These are phyloP conservation scores for Megaustenia siamemsis DNA, from an alignment of 2,888 invertebrate species.

Conservation along the genomic window DNA sequence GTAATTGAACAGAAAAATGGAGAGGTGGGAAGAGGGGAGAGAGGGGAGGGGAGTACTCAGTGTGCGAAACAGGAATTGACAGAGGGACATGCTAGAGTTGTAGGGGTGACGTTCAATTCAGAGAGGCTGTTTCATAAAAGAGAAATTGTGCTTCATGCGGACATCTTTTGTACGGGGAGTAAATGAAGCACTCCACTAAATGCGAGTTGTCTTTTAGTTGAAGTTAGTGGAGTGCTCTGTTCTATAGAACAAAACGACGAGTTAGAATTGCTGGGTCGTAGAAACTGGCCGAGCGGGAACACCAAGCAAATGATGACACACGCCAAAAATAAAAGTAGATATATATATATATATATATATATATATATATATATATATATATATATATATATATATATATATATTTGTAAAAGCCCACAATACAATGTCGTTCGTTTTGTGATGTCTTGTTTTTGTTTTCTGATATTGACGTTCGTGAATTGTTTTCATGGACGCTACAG, in stretches of 20 bases:
- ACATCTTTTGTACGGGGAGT: constrained; percentile 18
- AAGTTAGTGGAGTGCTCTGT: background rate
- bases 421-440: background rate
- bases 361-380: background rate
- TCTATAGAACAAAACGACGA: background rate
- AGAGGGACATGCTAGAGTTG: background rate
- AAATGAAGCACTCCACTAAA: constrained; percentile 46
- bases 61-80: constrained; percentile 2
- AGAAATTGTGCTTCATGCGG: background rate
- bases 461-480: background rate
- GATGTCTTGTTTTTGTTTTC: background rate
- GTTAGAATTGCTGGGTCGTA: background rate
- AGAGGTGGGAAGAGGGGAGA: background rate
- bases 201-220: constrained; percentile 25
- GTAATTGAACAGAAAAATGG: background rate
- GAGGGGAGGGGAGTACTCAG: background rate
- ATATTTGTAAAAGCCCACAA: background rate
- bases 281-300: background rate
- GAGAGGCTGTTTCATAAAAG: background rate
- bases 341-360: background rate
- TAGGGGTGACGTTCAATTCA: background rate
- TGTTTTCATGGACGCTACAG: background rate
- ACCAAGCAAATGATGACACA: background rate
- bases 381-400: background rate
- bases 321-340: background rate